Conservation (phyloP, 2,888 invertebrate species). For the Drosophila planitibia region DNA sequence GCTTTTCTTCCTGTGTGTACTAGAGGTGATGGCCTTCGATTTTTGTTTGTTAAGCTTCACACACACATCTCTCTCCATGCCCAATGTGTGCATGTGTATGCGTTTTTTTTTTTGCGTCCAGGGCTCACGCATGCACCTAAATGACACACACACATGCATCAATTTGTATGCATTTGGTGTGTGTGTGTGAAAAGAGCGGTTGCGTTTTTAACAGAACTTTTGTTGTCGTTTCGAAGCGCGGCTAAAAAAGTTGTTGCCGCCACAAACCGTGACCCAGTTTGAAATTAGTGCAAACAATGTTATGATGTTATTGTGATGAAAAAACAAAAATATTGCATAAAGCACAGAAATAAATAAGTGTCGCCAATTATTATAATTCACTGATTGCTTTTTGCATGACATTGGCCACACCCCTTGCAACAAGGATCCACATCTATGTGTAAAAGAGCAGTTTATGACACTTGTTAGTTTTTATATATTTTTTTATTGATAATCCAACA, state of each 20-base stretch:
- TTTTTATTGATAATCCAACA: not conserved
- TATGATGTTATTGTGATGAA: not conserved
- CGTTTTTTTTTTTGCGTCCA: conserved; percentile 2
- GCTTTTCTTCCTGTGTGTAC: conserved; percentile 8
- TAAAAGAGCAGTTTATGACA: conserved; percentile 8
- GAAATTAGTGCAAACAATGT: conserved; percentile 3
- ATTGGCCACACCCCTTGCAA: conserved; percentile 25
- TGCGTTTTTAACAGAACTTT: conserved; percentile 33
- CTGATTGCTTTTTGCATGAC: conserved; percentile 10
- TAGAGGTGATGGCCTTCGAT: conserved; percentile 38
- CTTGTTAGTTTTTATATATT: not conserved
- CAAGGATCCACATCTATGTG: conserved; percentile 1
- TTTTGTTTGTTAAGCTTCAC: conserved; percentile 25
- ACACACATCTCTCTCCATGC: conserved; percentile 3
- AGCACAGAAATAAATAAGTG: not conserved
- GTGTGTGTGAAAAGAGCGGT: conserved; percentile 28
- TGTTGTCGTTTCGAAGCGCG: conserved; percentile 35
- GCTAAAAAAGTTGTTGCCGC: conserved; percentile 12
- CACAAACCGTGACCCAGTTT: conserved; percentile 21
- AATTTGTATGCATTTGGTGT: not conserved
- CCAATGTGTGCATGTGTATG: conserved; percentile 1
- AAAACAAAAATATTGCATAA: not conserved
- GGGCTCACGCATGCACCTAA: conserved; percentile 21
- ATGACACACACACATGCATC: not conserved
- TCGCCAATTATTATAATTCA: not conserved